Conservation (phyloP, 2,113 vertebrate species). For the Equus przewalskii region DNA sequence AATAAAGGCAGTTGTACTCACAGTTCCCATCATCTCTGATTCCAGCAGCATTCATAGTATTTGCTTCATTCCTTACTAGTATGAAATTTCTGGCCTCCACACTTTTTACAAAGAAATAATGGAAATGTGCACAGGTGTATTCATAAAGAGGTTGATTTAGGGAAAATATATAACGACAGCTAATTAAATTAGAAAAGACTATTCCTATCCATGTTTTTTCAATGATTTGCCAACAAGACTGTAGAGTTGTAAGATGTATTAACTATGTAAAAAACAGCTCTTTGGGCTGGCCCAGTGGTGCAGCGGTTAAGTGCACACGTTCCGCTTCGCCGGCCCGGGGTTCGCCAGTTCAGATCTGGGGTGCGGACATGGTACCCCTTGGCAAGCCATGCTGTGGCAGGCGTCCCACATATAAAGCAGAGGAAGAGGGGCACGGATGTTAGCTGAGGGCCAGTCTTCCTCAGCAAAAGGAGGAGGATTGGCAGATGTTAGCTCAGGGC, state of each 20-base stretch:
- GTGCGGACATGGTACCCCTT: no score
- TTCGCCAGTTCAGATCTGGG: no score
- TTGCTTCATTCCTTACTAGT: slow-evolving; percentile 51
- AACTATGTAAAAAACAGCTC: background rate
- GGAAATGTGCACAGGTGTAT: background rate
- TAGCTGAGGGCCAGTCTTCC: no score
- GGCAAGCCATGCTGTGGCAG: no score
- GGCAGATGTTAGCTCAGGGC: no score
- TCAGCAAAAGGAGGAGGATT: no score
- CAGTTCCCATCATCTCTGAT: slow-evolving; percentile 64
- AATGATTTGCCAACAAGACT: background rate
- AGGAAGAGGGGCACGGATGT: no score
- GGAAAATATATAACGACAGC: background rate
- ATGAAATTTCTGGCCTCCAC: slow-evolving; percentile 19
- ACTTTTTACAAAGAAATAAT: slow-evolving; percentile 54
- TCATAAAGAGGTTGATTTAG: background rate
- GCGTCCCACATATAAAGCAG: no score
- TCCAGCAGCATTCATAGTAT: slow-evolving; percentile 15
- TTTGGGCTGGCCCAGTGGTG: background rate
- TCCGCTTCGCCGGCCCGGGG: no score
- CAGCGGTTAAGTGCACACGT: no score
- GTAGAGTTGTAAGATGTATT: background rate
- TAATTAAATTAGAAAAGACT: slow-evolving; percentile 19
- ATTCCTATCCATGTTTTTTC: background rate
- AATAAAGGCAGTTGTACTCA: slow-evolving; percentile 51